Evolutionary conservation across 2,797 vertebrate genomes (phyloP).

Genomic region (Sebastes iracundus): DNA sequence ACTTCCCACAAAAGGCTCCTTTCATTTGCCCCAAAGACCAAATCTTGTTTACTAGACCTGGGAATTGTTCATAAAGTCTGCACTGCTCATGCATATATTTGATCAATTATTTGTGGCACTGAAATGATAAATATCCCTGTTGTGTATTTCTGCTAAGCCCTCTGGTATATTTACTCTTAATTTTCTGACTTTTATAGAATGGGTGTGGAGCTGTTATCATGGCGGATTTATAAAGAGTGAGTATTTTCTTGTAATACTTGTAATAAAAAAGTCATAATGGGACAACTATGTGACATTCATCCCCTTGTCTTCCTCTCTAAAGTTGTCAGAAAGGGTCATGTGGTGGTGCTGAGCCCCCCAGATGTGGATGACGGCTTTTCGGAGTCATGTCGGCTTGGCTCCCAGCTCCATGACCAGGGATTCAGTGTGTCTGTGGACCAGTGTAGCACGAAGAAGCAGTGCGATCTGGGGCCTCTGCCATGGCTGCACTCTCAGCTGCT

Average conservation of each 20-base stretch:
- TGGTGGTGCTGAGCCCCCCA: constrained; percentile 88
- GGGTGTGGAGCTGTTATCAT: constrained; percentile 61
- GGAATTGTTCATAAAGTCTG: not conserved
- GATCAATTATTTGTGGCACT: not conserved
- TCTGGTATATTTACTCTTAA: not conserved
- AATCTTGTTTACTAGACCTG: not conserved
- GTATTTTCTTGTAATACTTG: constrained; percentile 11
- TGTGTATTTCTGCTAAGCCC: not conserved
- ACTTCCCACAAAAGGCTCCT: constrained; percentile 16
- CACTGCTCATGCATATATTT: not conserved
- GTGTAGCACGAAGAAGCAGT: constrained; percentile 84
- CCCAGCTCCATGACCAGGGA: constrained; percentile 77
- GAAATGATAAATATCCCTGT: not conserved
- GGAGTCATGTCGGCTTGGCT: constrained; percentile 75
- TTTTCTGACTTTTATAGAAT: constrained; percentile 59
- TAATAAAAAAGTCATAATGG: not conserved
- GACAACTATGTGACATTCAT: not conserved
- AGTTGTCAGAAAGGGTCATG: constrained; percentile 54
- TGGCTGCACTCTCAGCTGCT: constrained; percentile 89
- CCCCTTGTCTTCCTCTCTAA: constrained; percentile 9
- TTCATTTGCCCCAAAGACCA: constrained; percentile 11
- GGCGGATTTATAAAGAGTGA: constrained; percentile 58
- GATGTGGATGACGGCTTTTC: constrained; percentile 72
- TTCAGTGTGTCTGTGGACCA: constrained; percentile 86
- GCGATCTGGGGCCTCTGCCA: constrained; percentile 79